These are phyloP conservation scores for Pogonomyrmex barbatus DNA, from an alignment of 1,140 invertebrate species.

Conservation along the genomic window DNA sequence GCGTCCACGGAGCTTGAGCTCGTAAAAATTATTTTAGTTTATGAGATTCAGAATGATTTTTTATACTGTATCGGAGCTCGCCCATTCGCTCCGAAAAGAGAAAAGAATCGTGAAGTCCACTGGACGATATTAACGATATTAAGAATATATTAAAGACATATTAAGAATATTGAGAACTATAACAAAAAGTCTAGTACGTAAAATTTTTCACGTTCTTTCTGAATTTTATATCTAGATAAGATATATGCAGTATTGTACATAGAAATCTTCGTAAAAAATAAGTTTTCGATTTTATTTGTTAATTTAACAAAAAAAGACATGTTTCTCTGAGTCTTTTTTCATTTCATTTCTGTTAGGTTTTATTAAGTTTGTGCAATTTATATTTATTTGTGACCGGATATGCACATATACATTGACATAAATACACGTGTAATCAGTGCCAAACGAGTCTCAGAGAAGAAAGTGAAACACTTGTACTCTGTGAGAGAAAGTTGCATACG, in stretches of 20 bases:
- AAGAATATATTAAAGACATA: background rate
- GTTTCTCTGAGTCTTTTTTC: background rate
- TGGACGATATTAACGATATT: background rate
- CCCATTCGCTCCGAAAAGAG: too few species aligned
- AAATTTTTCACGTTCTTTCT: too few species aligned
- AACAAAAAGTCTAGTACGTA: too few species aligned
- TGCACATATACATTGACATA: background rate
- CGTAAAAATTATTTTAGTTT: too few species aligned
- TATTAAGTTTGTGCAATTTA: conserved; percentile 8
- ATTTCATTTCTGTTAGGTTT: background rate
- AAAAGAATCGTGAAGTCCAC: too few species aligned
- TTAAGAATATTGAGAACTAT: too few species aligned
- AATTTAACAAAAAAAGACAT: background rate
- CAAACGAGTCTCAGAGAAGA: conserved; percentile 74
- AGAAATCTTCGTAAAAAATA: background rate
- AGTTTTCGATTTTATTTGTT: background rate
- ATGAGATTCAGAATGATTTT: too few species aligned
- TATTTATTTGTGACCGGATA: background rate
- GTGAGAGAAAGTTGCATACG: conserved; percentile 76
- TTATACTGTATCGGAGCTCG: too few species aligned
- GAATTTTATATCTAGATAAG: background rate
- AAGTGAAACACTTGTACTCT: conserved; percentile 70
- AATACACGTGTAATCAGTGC: conserved; percentile 36
- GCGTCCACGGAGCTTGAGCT: too few species aligned
- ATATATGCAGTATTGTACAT: background rate